A percentile compares a stretch with the other conserved stretches of the same genome.
Evolutionary conservation across 1,140 invertebrate genomes (phyloP).

Genomic region (Sitophilus oryzae): DNA sequence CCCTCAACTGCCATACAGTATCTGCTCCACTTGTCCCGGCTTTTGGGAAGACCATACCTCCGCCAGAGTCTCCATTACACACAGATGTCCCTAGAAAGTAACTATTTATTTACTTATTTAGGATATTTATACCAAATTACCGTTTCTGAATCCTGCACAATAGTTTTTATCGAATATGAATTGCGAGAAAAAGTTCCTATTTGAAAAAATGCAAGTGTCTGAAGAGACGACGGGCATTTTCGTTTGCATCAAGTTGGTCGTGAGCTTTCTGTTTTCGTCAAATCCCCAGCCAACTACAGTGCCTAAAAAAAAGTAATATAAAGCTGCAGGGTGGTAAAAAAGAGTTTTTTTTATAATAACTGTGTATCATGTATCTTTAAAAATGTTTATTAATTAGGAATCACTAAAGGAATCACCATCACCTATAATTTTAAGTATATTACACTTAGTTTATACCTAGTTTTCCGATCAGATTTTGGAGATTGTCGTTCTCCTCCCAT

Average conservation of each 20-base stretch:
- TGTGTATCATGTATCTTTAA: neutral
- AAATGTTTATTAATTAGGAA: neutral
- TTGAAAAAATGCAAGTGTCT: conserved; percentile 38
- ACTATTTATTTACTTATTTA: no score
- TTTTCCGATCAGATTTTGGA: conserved; percentile 47
- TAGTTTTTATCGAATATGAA: conserved; percentile 55
- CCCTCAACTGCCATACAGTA: conserved; percentile 49
- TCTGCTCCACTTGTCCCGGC: conserved; percentile 14
- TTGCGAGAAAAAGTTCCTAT: conserved; percentile 45
- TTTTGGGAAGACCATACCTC: conserved; percentile 49
- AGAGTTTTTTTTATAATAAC: neutral
- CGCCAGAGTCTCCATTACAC: conserved; percentile 57
- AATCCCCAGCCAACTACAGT: conserved; percentile 60
- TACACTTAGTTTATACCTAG: conserved; percentile 39
- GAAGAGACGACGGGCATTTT: conserved; percentile 39
- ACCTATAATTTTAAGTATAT: conserved; percentile 17
- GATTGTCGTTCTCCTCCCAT: conserved; percentile 48
- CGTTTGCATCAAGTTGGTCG: conserved; percentile 44
- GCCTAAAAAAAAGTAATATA: conserved; percentile 44
- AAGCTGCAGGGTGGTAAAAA: conserved; percentile 28
- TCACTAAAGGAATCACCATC: neutral
- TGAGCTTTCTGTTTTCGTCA: conserved; percentile 49
- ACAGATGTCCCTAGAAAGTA: conserved; percentile 48
- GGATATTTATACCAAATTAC: conserved; percentile 23
- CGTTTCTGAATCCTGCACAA: conserved; percentile 53